These are phyloP conservation scores for Unio pictorum DNA, from an alignment of 2,888 invertebrate species.

Conservation along the genomic window DNA sequence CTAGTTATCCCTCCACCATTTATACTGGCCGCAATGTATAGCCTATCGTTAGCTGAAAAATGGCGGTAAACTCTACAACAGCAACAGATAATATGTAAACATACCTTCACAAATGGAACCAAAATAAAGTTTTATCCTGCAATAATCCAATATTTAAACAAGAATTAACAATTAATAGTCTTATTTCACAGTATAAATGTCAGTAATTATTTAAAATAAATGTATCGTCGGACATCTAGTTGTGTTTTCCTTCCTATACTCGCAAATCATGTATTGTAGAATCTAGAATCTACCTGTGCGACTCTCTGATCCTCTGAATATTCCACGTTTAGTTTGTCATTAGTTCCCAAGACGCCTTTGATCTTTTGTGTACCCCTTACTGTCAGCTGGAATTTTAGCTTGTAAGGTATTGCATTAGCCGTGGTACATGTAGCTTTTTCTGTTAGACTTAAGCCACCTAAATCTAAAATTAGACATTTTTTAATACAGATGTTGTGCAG, in stretches of 20 bases:
- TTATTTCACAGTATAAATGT: no score
- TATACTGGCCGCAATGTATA: no score
- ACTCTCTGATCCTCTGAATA: conserved; percentile 9
- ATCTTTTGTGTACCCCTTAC: conserved; percentile 20
- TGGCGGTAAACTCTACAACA: no score
- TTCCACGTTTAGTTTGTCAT: conserved; percentile 15
- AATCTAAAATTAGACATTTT: conserved; percentile 5
- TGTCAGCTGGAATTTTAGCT: conserved; percentile 15
- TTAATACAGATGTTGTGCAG: background rate
- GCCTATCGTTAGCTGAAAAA: no score
- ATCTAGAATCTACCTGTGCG: conserved; percentile 15
- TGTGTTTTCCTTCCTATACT: background rate
- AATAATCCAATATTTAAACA: no score
- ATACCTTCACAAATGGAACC: no score
- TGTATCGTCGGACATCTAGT: no score
- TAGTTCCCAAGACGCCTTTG: conserved; percentile 16
- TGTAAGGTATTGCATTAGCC: conserved; percentile 19
- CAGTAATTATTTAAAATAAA: no score
- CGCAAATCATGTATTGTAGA: background rate
- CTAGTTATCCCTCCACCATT: no score
- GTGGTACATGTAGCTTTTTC: conserved; percentile 17
- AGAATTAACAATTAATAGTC: no score
- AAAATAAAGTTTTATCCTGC: no score
- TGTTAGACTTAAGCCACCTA: conserved; percentile 8
- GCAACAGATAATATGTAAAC: no score